Evolutionary conservation across 2,797 vertebrate genomes (phyloP).

Genomic region (Pangasius larnaudii): DNA sequence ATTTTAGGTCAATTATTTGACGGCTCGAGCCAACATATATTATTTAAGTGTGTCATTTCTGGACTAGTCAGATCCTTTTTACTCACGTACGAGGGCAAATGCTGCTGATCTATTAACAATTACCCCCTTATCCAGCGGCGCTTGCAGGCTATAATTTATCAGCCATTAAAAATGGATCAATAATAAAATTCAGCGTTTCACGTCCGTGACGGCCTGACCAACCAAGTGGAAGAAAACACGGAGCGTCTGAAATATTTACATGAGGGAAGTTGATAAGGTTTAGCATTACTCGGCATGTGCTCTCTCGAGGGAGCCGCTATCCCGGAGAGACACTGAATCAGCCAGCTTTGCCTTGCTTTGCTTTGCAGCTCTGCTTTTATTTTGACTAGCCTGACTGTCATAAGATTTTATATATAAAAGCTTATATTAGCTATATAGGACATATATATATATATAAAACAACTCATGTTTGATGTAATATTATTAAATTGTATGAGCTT

Average conservation of each 20-base stretch:
- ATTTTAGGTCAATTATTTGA: slow-evolving; percentile 67
- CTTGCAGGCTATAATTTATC: slow-evolving; percentile 64
- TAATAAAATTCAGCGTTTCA: slow-evolving; percentile 67
- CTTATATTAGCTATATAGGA: not conserved
- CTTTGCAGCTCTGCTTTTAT: slow-evolving; percentile 37
- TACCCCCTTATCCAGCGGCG: slow-evolving; percentile 55
- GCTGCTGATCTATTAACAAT: slow-evolving; percentile 66
- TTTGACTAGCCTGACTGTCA: slow-evolving; percentile 35
- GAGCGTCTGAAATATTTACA: slow-evolving; percentile 69
- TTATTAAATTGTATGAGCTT: not conserved
- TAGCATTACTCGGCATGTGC: slow-evolving; percentile 62
- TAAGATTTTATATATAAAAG: slow-evolving; percentile 20
- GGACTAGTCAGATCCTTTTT: slow-evolving; percentile 58
- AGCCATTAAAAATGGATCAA: slow-evolving; percentile 67
- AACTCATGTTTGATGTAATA: too few species aligned
- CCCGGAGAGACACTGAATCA: slow-evolving; percentile 53
- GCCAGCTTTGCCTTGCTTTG: slow-evolving; percentile 45
- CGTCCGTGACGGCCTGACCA: slow-evolving; percentile 56
- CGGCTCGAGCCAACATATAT: slow-evolving; percentile 60
- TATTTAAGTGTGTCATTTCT: slow-evolving; percentile 65
- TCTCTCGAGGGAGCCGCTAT: slow-evolving; percentile 52
- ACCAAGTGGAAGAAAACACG: slow-evolving; percentile 65
- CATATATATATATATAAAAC: too few species aligned
- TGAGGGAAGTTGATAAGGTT: slow-evolving; percentile 66
- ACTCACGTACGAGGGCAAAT: slow-evolving; percentile 55